Evolutionary conservation across 2,888 invertebrate species (phyloP).

Genomic region (Mystacides longicornis): DNA sequence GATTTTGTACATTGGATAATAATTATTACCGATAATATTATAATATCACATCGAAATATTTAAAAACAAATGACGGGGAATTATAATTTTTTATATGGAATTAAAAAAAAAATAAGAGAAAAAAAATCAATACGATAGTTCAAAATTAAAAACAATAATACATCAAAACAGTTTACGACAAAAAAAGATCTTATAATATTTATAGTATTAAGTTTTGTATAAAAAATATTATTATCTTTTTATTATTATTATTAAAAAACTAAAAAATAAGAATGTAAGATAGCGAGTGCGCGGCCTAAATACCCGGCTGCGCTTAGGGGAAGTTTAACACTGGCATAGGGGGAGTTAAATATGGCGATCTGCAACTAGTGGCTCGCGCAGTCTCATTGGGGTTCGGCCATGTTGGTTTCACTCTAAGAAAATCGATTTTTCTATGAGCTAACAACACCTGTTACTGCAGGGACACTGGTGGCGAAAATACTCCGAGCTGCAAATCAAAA

Average conservation of each 20-base stretch:
- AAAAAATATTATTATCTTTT: conserved; percentile 1
- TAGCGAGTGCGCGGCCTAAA: conserved; percentile 16
- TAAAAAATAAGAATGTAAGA: conserved; percentile 1
- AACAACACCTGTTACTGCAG: conserved; percentile 26
- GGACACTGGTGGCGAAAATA: background rate
- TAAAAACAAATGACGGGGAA: too few species aligned
- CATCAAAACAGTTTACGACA: background rate
- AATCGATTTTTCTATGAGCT: conserved; percentile 44
- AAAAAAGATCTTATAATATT: background rate
- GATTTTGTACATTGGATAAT: too few species aligned
- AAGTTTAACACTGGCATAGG: conserved; percentile 13
- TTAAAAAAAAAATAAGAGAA: too few species aligned
- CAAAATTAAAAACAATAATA: background rate
- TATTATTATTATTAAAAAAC: too few species aligned
- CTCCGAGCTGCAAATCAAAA: too few species aligned
- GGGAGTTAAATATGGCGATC: conserved; percentile 15
- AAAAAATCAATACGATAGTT: background rate
- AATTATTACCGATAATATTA: too few species aligned
- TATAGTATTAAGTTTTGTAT: background rate
- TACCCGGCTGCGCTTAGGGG: conserved; percentile 7
- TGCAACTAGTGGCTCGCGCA: conserved; percentile 23
- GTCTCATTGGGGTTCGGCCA: conserved; percentile 25
- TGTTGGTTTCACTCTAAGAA: conserved; percentile 30
- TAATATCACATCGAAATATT: too few species aligned
- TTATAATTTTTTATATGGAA: too few species aligned